A percentile compares a stretch with the other conserved stretches of the same genome.
These are phyloP conservation scores for Melanostigma gelatinosum DNA, from an alignment of 2,113 vertebrate species.

Conservation along the genomic window DNA sequence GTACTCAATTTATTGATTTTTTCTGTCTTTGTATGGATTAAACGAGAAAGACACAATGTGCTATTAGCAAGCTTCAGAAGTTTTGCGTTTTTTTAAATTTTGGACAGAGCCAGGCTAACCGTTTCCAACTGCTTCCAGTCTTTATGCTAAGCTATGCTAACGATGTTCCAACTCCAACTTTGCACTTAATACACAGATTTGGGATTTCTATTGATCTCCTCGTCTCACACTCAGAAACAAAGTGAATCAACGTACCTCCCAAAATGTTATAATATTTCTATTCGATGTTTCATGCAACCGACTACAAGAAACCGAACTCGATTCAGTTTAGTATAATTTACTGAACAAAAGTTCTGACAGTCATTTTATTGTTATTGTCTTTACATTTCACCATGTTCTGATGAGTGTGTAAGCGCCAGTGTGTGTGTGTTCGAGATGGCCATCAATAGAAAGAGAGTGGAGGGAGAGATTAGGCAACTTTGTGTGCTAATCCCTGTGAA, in stretches of 20 bases:
- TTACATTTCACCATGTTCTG: neutral
- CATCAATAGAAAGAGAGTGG: constrained; percentile 65
- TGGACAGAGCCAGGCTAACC: neutral
- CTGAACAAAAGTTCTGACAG: neutral
- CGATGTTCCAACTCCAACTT: neutral
- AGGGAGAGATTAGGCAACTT: constrained; percentile 74
- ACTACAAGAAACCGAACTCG: neutral
- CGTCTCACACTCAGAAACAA: neutral
- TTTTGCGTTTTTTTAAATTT: neutral
- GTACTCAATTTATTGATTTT: neutral
- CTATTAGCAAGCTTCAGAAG: neutral
- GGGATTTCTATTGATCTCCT: neutral
- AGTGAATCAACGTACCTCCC: neutral
- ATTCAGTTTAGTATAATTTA: neutral
- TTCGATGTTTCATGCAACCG: neutral
- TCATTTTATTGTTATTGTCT: neutral
- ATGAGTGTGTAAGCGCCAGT: neutral
- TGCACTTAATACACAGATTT: neutral
- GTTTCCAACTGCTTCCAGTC: neutral
- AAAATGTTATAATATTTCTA: neutral
- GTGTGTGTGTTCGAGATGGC: constrained; percentile 47
- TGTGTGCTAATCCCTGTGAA: constrained; percentile 75
- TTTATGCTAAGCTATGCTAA: neutral
- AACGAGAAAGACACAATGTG: neutral
- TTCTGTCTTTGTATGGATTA: too few species aligned